Base-by-base conservation (phyloP, 2,888 invertebrate genomes). In the Latrodectus elegans region DNA sequence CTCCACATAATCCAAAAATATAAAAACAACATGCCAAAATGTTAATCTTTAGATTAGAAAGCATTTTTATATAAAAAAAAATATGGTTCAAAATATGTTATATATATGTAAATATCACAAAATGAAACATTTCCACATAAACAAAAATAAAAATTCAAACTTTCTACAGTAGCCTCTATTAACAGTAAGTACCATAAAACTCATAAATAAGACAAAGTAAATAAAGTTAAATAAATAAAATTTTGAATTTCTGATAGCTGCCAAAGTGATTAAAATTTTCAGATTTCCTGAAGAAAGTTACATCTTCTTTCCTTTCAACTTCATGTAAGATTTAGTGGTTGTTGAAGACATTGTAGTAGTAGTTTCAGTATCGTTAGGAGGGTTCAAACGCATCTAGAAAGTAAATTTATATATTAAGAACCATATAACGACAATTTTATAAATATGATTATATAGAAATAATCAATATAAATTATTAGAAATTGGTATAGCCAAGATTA, bases 291-390 rank as follows among this genome's bases (percentile, higher is more conserved):
- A 38, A 12, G 26, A 73, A n/a, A n/a, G 26, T 64, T 86, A 86
- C 81, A 80, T 64, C 55, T 87, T 87, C 77, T 87, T 87, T 10
- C 81, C 76, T 51, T 82, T 81, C 82, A 78, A 89, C 76, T 75
- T 90, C 78, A 76, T 88, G 81, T 80, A 89, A 64, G 84, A 85
- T 88, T 87, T 87, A 3, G 74, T 53, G 8, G 90, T 88, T 6
- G 90, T 89, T 14, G 90, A 89, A 1, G 89, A 77, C 11, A 75
- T 70, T 15, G 89, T 90, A 26, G 90, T 89, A 49, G 90, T 90
- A 10, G 89, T 84, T 53, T 88, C 89, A 4, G 89, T 89, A 15
- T 90, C 90, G 9, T 89, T 89, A 14, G 90, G 90, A 38, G 90
- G 90, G 75, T 89, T 90, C 74, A 90, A 82, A 77, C 90, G 75